Base-by-base conservation (phyloP, 2,113 vertebrate genomes). In the Onychostoma macrolepis region DNA sequence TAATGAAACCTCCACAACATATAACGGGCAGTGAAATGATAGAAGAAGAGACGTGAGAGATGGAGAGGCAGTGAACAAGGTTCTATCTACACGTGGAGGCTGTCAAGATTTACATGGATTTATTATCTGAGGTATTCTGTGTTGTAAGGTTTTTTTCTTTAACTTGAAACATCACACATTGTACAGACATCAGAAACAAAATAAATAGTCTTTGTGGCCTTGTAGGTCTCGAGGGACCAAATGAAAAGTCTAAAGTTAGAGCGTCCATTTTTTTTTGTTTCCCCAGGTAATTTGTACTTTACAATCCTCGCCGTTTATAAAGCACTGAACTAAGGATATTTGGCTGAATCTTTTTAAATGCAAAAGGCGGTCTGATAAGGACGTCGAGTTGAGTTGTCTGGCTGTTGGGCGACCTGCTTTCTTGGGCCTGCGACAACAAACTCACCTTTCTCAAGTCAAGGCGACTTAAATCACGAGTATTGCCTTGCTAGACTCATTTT, bases 231-330 rank as follows among this genome's bases (percentile, higher is more conserved):
- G 84, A 77, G 88, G 80, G 88, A 88, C 85, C 86, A 38, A 84
- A 76, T 36, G 8, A 21, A 89, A 69, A 84, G 81, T 82, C 88
- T 90, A 48, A 84, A 11, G 26, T 86, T 28, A 8, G 84, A 91
- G 88, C 58, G 85, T 53, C 71, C 72, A 38, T 61, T 71, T 88
- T 89, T n/a, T 89, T 90, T 88, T 89, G 89, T 90, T 84, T 87
- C 91, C 83, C 28, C 65, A 48, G 67, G 76, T 67, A 67, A 80
- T 53, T 56, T 13, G 28, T 75, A 83, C 81, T 87, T 91, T 94
- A 95, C 94, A 95, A 95, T 95, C 94, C 92, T 93, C 83, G 93
- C 94, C 92, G 94, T 95, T 94, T 85, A 94, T 95, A 95, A 95
- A 95, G 94, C 94, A 95, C 94, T 95, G 93, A 93, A 93, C 83